Evolutionary conservation across 2,797 vertebrate genomes (phyloP).

Genomic region (Aplochiton taeniatus): DNA sequence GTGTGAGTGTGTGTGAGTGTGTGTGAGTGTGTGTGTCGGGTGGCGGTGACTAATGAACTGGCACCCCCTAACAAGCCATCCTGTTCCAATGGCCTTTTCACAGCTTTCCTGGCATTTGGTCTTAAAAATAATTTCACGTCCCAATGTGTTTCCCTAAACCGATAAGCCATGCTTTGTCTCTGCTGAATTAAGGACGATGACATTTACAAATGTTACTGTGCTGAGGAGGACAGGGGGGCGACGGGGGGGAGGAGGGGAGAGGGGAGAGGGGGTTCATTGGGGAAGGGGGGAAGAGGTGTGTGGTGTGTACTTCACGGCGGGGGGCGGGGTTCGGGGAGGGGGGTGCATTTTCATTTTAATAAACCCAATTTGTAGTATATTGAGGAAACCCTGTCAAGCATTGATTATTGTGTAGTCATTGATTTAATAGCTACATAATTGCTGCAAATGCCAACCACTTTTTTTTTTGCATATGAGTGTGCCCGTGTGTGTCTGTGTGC

Average conservation of each 20-base stretch:
- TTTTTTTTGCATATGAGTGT: conserved; percentile 24
- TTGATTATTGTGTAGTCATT: conserved; percentile 62
- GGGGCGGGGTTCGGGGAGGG: conserved; percentile 23
- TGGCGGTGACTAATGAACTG: conserved; percentile 73
- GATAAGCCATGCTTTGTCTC: conserved; percentile 77
- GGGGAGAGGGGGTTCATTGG: conserved; percentile 57
- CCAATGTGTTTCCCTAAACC: conserved; percentile 79
- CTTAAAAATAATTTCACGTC: conserved; percentile 82
- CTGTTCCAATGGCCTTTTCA: conserved; percentile 74
- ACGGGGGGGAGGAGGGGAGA: conserved; percentile 35
- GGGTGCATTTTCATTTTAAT: conserved; percentile 71
- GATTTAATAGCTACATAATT: conserved; percentile 76
- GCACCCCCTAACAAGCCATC: conserved; percentile 70
- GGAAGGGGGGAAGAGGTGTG: conserved; percentile 58
- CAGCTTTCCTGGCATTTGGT: conserved; percentile 78
- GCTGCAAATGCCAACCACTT: conserved; percentile 71
- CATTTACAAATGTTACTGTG: conserved; percentile 78
- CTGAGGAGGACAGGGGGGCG: conserved; percentile 39
- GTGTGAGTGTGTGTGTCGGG: conserved; percentile 11
- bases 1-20: background rate
- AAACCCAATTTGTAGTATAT: conserved; percentile 75
- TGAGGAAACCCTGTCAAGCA: conserved; percentile 71
- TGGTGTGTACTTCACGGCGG: conserved; percentile 57
- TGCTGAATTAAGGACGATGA: conserved; percentile 77
- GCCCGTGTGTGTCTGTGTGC: conserved; percentile 27